These are phyloP conservation scores for Zaprionus gabonicus DNA, from an alignment of 1,140 invertebrate genomes.

Conservation along the genomic window DNA sequence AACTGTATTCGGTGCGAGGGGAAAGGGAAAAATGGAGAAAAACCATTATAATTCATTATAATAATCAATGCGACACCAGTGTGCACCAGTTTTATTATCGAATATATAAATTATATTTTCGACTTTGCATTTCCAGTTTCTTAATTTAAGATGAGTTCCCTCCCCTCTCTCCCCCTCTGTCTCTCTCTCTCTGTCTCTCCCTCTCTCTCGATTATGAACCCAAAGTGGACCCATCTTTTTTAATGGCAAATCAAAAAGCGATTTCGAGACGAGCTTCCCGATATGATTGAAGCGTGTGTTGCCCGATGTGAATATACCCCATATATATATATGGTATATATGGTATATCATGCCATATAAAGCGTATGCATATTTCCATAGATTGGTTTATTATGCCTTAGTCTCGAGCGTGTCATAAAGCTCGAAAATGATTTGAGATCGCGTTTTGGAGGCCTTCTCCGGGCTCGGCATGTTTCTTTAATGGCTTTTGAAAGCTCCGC, in stretches of 20 bases:
- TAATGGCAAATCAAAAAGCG: constrained; percentile 77
- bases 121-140: constrained; percentile 73
- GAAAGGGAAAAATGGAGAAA: constrained; percentile 24
- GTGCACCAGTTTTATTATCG: constrained; percentile 55
- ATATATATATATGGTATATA: constrained; percentile 1
- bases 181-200: background rate
- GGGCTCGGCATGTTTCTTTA: constrained; percentile 50
- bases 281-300: constrained; percentile 69
- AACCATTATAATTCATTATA: constrained; percentile 10
- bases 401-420: constrained; percentile 22
- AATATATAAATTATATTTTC: constrained; percentile 64
- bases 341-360: background rate
- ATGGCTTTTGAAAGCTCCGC: constrained; percentile 71
- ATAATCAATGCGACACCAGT: constrained; percentile 17
- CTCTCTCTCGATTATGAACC: background rate
- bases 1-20: constrained; percentile 27
- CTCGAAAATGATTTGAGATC: constrained; percentile 34
- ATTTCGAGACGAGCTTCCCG: constrained; percentile 53
- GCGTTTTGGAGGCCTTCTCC: constrained; percentile 57
- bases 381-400: constrained; percentile 1
- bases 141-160: constrained; percentile 24
- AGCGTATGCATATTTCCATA: constrained; percentile 12
- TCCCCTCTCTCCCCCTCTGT: constrained; percentile 3
- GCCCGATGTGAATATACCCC: background rate
- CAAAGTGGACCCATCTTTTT: constrained; percentile 26